Conservation (phyloP, 92 coral and sea anemone species). For the Metridium senile region DNA sequence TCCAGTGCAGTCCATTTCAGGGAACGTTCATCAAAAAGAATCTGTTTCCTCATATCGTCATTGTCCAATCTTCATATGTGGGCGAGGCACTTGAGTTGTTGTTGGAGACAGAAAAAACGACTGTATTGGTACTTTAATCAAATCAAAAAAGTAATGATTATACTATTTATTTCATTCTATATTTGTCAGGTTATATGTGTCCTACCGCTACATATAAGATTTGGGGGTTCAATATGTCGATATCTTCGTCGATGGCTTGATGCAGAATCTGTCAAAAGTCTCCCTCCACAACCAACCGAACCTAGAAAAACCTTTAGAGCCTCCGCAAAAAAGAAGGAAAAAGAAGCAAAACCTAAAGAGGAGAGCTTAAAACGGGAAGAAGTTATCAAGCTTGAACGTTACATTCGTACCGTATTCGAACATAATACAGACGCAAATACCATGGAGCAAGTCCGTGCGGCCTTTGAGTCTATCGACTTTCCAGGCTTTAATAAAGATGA, state of each 20-base stretch:
- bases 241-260: conserved; percentile 95
- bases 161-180: not conserved
- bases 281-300: conserved; percentile 13
- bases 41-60: too few species aligned
- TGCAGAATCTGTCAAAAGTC: conserved; percentile 19
- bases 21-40: too few species aligned
- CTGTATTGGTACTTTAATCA: too few species aligned
- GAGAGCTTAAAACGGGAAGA: not conserved
- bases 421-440: not conserved
- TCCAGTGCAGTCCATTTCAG: too few species aligned
- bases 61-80: too few species aligned
- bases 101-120: not conserved
- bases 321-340: conserved; percentile 20
- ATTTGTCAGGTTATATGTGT: conserved; percentile 67
- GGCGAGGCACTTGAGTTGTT: too few species aligned
- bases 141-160: not conserved
- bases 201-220: conserved; percentile 83
- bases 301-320: conserved; percentile 11
- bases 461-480: not conserved
- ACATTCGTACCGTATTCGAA: not conserved
- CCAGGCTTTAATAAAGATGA: not conserved
- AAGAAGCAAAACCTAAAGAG: conserved; percentile 12
- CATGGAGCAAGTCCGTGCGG: not conserved
- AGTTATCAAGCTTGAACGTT: not conserved
- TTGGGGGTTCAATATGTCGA: conserved; percentile 90